Conservation (phyloP, 2,113 vertebrate genomes). For the Lynx canadensis region DNA sequence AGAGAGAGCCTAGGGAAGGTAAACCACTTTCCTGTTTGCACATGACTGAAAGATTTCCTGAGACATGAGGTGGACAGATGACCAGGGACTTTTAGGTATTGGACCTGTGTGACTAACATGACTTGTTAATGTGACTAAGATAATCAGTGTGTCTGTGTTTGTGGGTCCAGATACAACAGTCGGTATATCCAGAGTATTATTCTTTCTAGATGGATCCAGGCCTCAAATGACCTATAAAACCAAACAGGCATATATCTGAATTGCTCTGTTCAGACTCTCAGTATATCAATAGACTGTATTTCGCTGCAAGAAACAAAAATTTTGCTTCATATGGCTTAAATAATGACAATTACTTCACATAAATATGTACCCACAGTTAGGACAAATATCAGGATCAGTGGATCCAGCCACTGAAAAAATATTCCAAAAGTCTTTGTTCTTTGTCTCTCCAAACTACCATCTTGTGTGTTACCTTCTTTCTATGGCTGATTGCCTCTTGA, state of each 20-base stretch:
- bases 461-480: background rate
- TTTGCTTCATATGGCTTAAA: background rate
- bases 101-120: background rate
- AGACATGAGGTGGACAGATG: background rate
- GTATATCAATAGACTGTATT: background rate
- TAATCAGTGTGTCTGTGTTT: background rate
- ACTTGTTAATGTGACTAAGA: background rate
- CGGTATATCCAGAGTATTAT: background rate
- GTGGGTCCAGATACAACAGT: background rate
- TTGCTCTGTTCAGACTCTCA: background rate
- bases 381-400: background rate
- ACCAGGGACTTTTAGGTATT: background rate
- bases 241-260: background rate
- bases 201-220: background rate
- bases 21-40: rapidly evolving
- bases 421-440: background rate
- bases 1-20: rapidly evolving
- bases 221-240: background rate
- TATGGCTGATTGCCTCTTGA: background rate
- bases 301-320: background rate
- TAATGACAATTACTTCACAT: background rate
- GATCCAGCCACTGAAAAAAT: background rate
- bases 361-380: background rate
- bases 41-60: background rate
- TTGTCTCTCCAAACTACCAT: background rate